phyloP scores from a whole-genome alignment of 2,113 vertebrate genomes.

The Boleophthalmus pectinirostris region DNA sequence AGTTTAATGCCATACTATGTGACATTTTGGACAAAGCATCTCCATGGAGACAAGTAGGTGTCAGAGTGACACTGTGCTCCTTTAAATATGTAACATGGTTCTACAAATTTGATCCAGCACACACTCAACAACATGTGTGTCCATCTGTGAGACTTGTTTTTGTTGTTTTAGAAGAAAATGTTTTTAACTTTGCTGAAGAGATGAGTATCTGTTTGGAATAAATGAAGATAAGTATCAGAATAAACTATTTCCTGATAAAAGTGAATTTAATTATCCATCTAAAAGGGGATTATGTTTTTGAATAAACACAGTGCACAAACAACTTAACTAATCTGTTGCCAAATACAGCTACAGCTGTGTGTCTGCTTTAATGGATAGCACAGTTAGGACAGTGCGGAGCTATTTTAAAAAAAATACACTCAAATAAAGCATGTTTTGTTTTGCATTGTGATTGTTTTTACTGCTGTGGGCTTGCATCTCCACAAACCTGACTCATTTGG shows the following conservation, averaged over 20 bases:
- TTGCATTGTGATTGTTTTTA: too few species aligned
- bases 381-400: too few species aligned
- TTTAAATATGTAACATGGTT: neutral
- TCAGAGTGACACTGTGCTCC: too few species aligned
- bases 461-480: too few species aligned
- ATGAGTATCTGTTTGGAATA: neutral
- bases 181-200: neutral
- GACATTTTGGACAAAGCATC: neutral
- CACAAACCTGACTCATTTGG: too few species aligned
- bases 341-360: too few species aligned
- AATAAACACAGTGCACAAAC: neutral
- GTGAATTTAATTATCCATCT: neutral
- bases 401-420: too few species aligned
- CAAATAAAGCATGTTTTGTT: too few species aligned
- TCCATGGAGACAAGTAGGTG: too few species aligned
- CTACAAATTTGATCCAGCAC: neutral
- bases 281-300: too few species aligned
- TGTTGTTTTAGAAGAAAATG: neutral
- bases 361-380: too few species aligned
- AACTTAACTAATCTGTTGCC: neutral
- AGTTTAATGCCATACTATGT: neutral
- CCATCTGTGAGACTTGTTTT: neutral
- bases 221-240: conserved; percentile 2
- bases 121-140: neutral
- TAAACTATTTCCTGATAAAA: neutral